Conservation (phyloP, 2,888 invertebrate genomes). For the Syritta pipiens region DNA sequence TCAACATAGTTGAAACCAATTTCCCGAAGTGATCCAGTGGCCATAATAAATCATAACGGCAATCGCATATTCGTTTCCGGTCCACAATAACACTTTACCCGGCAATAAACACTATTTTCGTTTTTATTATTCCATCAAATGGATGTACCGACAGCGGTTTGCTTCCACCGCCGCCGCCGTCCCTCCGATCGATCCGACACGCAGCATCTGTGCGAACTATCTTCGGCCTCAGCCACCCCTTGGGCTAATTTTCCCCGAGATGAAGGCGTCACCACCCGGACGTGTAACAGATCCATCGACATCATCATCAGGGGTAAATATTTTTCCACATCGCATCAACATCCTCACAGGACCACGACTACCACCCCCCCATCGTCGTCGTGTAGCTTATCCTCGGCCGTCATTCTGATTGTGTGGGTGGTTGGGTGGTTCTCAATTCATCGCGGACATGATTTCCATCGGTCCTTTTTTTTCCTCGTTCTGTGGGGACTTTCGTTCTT, state of each 20-base stretch:
- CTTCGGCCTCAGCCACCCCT: conserved; percentile 10
- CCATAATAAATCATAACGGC: conserved; percentile 17
- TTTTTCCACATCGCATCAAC: conserved; percentile 19
- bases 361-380: too few relatives aligned
- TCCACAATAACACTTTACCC: conserved; percentile 17
- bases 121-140: conserved; percentile 41
- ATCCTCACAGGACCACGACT: too few relatives aligned
- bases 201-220: conserved; percentile 35
- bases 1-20: background rate
- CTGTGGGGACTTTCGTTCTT: background rate
- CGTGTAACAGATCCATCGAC: conserved; percentile 23
- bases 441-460: background rate
- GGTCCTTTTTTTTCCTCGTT: too few relatives aligned
- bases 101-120: conserved; percentile 37
- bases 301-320: conserved; percentile 11
- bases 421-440: background rate
- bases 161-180: background rate
- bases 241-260: conserved; percentile 20
- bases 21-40: background rate
- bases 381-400: too few relatives aligned
- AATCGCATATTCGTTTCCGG: background rate
- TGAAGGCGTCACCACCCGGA: too few relatives aligned
- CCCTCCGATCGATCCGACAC: background rate
- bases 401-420: background rate
- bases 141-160: conserved; percentile 7